Evolutionary conservation across 2,888 invertebrate genomes (phyloP), one percentile per base, ranked within the genome.

Genomic region (Diploptera punctata): DNA sequence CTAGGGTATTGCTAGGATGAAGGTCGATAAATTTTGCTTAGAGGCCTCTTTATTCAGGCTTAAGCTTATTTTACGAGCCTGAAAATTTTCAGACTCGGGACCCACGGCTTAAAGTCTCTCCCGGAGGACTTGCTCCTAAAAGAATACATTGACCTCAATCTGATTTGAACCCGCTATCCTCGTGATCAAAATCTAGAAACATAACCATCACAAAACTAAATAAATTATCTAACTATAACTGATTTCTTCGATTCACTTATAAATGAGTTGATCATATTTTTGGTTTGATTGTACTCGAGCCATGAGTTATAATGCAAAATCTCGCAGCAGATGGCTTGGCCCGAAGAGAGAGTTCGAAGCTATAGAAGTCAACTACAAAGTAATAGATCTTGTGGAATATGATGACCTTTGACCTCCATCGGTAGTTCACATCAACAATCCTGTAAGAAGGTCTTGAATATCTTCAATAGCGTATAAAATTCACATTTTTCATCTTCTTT

Each of bases 391-490:
- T 29, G 21, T 24, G 52, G 24, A 52, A 2, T 24, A 24, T 10
- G 29, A 18, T 3, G 57, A 57, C 57, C 57, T 57, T 9, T 57
- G 16, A 57, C 57, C 57, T 57, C 26, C 26, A 29, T 57, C 57
- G 29, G 57, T 57, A 57, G 31, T 57, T 29, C 29, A 57, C 26
- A 57, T 57, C 57, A 57, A n/a, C 57, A 29, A 29, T 57, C 29
- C 31, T 57, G 29, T 57, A 57, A 57, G 57, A 29, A 57, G 16
- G 29, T 57, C 31, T 29, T 29, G 57, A 57, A 57, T 57, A 57
- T 29, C 57, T 57, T 57, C 26, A 57, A 57, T 57, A n/a, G 57
- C 29, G 57, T 57, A 57, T 57, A 57, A 57, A 57, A 29, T 29
- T 57, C 26, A 7, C 57, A 57, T 57, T 29, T 57, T 57, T 57